Conservation (phyloP, 2,888 invertebrate species). For the Noctua comes region DNA sequence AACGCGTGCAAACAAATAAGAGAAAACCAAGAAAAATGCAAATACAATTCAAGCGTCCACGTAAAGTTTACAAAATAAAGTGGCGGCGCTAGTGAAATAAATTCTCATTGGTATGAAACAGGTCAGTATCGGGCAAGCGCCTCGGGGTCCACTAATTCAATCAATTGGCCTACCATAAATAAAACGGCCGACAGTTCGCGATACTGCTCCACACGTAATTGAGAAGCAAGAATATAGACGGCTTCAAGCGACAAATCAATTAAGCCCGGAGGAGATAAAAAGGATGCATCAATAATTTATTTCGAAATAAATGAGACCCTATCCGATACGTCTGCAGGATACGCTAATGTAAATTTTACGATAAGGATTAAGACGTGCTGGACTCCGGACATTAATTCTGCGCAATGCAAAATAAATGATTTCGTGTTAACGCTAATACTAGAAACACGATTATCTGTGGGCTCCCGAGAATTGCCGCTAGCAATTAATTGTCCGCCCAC, state of each 20-base stretch:
- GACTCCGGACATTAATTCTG: conserved; percentile 62
- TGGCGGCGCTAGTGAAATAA: conserved; percentile 79
- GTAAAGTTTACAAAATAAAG: conserved; percentile 75
- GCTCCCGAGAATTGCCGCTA: conserved; percentile 45
- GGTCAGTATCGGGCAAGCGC: conserved; percentile 82
- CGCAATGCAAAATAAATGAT: conserved; percentile 53
- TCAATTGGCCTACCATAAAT: conserved; percentile 89
- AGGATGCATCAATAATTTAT: conserved; percentile 85
- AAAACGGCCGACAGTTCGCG: conserved; percentile 84
- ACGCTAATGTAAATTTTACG: conserved; percentile 72
- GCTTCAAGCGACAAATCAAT: conserved; percentile 88
- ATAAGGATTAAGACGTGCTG: conserved; percentile 68
- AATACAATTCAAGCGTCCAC: conserved; percentile 60
- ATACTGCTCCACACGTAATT: conserved; percentile 86
- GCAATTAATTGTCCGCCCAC: conserved; percentile 55
- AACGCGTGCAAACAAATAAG: neutral
- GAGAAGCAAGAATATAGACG: conserved; percentile 85
- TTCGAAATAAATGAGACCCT: conserved; percentile 76
- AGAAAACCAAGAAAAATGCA: conserved; percentile 6
- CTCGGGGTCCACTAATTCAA: conserved; percentile 89
- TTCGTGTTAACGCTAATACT: conserved; percentile 56
- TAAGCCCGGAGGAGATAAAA: conserved; percentile 85
- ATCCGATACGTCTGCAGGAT: conserved; percentile 71
- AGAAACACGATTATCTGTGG: conserved; percentile 48
- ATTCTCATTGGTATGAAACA: conserved; percentile 81